Percentiles rank a stretch among this genome's conserved stretches.
phyloP scores from a whole-genome alignment of 1,140 invertebrate species.

The Penaeus japonicus region DNA sequence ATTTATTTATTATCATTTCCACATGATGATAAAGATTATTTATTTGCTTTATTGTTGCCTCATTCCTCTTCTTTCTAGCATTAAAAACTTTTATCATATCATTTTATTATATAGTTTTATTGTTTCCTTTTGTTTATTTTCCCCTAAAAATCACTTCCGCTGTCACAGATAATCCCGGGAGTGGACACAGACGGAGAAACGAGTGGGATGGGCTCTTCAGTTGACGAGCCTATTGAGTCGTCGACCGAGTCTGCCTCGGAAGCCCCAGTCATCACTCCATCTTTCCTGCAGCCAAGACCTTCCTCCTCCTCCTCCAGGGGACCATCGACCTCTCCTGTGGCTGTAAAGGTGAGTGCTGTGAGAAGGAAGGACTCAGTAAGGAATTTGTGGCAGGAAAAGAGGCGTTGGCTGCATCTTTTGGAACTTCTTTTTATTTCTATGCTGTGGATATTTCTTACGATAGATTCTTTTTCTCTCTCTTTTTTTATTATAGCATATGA shows the following conservation, averaged over 20 bases:
- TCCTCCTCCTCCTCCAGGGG: conserved; percentile 1
- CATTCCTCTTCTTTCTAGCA: neutral
- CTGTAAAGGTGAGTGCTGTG: conserved; percentile 7
- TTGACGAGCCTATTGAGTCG: conserved; percentile 57
- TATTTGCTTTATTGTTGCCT: too few species aligned
- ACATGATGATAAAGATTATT: too few species aligned
- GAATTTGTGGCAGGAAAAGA: too few species aligned
- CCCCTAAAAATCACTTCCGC: neutral
- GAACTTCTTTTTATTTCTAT: too few species aligned
- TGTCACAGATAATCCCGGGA: conserved; percentile 9
- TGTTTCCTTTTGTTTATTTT: neutral
- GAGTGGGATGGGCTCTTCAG: conserved; percentile 57
- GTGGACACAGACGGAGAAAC: conserved; percentile 57
- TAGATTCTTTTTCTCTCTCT: too few species aligned
- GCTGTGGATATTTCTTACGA: too few species aligned
- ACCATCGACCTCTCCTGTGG: conserved; percentile 31
- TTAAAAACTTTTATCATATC: neutral
- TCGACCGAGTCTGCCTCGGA: conserved; percentile 57
- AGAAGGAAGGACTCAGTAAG: too few species aligned
- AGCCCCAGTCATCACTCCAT: conserved; percentile 35
- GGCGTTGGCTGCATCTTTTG: too few species aligned
- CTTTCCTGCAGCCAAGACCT: conserved; percentile 43
- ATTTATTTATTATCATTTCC: too few species aligned
- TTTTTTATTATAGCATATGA: too few species aligned
- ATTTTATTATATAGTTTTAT: neutral